Evolutionary conservation across 2,113 vertebrate genomes (phyloP), one percentile per base, ranked within the genome.

Genomic region (Smithornis capensis): DNA sequence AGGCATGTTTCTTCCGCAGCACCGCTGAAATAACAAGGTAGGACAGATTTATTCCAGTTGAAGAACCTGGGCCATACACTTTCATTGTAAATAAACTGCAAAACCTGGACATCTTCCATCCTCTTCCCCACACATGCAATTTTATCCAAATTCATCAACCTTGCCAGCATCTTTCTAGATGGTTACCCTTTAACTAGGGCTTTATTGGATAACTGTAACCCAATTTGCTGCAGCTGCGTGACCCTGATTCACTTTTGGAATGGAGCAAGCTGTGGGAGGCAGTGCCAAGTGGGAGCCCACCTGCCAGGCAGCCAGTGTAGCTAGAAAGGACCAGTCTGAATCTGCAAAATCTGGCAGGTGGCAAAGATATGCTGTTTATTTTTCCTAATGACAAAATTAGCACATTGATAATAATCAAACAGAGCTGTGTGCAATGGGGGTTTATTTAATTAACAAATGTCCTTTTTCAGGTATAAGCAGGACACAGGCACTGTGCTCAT

Each of bases 181-280:
- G 93, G 92, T 94, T 97, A 76, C 88, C 53, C 94, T 96, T 97
- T 96, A 94, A 96, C 94, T 94, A 76, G 94, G 92, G 63, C 68
- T 92, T 92, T 83, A 81, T 89, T 96, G 93, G 92, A 91, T 89
- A 63, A 82, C 83, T 94, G 90, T 90, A 92, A 95, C 94, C 70
- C 81, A 96, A 92, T 78, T 67, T 92, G 87, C 68, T 69, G 89
- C 97, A 97, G 97, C 97, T 98, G 91, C 84, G 60, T 88, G 76
- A 89, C 90, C 78, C 87, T 79, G 50, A 49, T 83, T 93, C 3
- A 6, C 55, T 93, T 76, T 59, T 63, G 80, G 85, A 96, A 50
- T 3, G 6, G 16, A 84, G 47, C 44, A 83, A 35, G 45, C 59
- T 71, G 75, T 8, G 35, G 62, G 28, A 63, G 64, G 76, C 40